Evolutionary conservation across 2,797 vertebrate genomes (phyloP).

Genomic region (Protosalanx chinensis): DNA sequence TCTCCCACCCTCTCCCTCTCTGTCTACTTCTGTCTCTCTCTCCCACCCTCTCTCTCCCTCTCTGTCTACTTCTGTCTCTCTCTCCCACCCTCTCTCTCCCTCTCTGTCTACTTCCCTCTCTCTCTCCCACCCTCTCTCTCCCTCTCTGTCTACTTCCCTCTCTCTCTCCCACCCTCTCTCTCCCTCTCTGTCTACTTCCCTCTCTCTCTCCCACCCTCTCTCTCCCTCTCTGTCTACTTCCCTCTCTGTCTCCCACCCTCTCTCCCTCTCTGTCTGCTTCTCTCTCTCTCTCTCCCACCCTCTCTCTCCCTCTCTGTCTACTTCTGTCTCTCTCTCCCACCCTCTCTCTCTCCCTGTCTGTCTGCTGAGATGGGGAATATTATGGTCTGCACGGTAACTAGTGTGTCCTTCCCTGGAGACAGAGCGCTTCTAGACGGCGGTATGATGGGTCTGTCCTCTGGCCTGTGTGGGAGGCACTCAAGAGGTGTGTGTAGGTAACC

Average conservation of each 20-base stretch:
- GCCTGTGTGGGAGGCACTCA: not conserved
- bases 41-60: no score
- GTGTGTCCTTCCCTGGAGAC: slow-evolving; percentile 1
- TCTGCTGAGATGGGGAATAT: not conserved
- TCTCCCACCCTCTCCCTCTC: no score
- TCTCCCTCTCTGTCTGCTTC: not conserved
- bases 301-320: not conserved
- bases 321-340: not conserved
- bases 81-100: no score
- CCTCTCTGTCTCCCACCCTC: no score
- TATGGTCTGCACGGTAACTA: no score
- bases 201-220: not conserved
- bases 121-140: no score
- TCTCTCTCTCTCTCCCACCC: not conserved
- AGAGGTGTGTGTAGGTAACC: not conserved
- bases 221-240: no score
- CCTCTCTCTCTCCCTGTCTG: not conserved
- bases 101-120: no score
- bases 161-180: no score
- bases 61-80: no score
- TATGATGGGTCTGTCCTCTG: not conserved
- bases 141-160: no score
- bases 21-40: no score
- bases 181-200: not conserved
- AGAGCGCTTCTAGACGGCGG: not conserved